A percentile compares a stretch with the other conserved stretches of the same genome.
phyloP scores from a whole-genome alignment of 53 echinoderm and acorn worm genomes.

The Holothuria leucospilota region DNA sequence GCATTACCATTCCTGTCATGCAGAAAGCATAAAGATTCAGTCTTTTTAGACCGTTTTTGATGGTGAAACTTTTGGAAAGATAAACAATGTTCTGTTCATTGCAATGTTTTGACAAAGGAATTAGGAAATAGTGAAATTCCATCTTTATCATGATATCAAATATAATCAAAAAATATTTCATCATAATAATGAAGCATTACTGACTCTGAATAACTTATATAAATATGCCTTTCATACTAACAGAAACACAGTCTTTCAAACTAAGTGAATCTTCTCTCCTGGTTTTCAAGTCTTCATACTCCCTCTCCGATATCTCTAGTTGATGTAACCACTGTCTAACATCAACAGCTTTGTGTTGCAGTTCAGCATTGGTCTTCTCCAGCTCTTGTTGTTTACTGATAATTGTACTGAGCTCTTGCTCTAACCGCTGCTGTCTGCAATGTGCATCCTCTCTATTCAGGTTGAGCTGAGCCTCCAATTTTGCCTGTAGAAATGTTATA shows the following conservation, averaged over 20 bases:
- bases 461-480: constrained; percentile 86
- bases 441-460: constrained; percentile 78
- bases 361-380: constrained; percentile 81
- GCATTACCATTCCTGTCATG: too few species aligned
- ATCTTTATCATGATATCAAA: too few species aligned
- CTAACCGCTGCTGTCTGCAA: constrained; percentile 68
- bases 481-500: constrained; percentile 65
- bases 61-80: too few species aligned
- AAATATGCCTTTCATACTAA: constrained; percentile 51
- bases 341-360: constrained; percentile 80
- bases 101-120: too few species aligned
- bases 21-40: too few species aligned
- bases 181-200: too few species aligned
- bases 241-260: constrained; percentile 81
- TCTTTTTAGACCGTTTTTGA: too few species aligned
- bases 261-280: constrained; percentile 70
- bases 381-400: constrained; percentile 77
- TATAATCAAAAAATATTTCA: too few species aligned
- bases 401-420: constrained; percentile 78
- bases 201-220: too few species aligned
- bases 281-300: constrained; percentile 70
- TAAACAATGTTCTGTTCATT: too few species aligned
- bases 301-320: constrained; percentile 73
- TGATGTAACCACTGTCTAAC: constrained; percentile 74
- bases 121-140: too few species aligned